Percentiles rank a stretch among this genome's conserved stretches.
phyloP scores from a whole-genome alignment of 37 sponge, comb jelly and placozoan genomes.

The Chondrilla cf. caribensis region DNA sequence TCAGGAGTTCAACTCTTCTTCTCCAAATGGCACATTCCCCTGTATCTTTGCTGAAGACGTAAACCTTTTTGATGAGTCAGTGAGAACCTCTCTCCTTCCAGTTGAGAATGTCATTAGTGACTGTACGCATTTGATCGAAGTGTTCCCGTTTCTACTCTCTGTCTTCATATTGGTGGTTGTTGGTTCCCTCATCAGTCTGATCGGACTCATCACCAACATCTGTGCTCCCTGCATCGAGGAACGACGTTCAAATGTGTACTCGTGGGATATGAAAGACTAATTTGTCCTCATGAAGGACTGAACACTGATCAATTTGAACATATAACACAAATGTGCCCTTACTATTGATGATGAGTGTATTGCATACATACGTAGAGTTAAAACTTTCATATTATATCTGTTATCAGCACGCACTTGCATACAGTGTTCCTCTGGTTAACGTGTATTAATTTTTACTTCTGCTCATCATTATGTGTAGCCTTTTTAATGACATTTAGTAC shows the following conservation, averaged over 20 bases:
- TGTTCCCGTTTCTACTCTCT: not conserved
- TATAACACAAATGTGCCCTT: too few species aligned
- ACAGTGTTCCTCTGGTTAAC: too few species aligned
- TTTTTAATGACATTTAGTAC: too few species aligned
- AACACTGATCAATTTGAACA: too few species aligned
- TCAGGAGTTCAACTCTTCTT: not conserved
- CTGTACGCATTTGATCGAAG: not conserved
- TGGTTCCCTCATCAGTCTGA: not conserved
- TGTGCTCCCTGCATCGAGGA: slow-evolving; percentile 22
- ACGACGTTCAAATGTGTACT: not conserved
- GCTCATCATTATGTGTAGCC: too few species aligned
- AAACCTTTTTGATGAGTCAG: not conserved
- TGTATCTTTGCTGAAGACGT: not conserved
- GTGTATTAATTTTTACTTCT: too few species aligned
- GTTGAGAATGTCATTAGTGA: not conserved
- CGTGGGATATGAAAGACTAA: slow-evolving; percentile 22
- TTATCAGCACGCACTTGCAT: too few species aligned
- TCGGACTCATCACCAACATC: slow-evolving; percentile 4
- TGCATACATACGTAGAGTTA: too few species aligned
- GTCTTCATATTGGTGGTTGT: not conserved
- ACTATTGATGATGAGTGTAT: too few species aligned
- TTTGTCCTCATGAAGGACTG: too few species aligned
- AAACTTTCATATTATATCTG: too few species aligned
- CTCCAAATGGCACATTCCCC: not conserved
- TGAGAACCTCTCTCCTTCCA: not conserved